phyloP scores from a whole-genome alignment of 2,797 vertebrate genomes.

The Pseudochaenichthys georgianus region DNA sequence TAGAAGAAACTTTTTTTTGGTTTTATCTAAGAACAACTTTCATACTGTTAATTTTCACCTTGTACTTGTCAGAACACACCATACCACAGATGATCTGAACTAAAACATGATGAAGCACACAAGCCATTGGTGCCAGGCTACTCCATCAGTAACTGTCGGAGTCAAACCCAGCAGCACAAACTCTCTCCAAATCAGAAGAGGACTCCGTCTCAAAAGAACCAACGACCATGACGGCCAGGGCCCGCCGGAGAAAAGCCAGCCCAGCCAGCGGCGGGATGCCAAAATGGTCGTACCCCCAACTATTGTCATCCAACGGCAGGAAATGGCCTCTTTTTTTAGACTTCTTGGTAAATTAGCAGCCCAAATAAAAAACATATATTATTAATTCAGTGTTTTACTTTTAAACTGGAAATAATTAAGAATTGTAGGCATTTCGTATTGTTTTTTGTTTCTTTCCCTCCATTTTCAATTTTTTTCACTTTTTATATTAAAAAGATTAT shows the following conservation, averaged over 20 bases:
- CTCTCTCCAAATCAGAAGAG: slow-evolving; percentile 80
- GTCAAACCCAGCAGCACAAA: slow-evolving; percentile 81
- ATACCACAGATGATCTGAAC: slow-evolving; percentile 2
- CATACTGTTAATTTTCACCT: neutral
- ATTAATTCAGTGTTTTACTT: neutral
- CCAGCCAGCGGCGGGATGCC: slow-evolving; percentile 44
- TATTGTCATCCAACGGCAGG: slow-evolving; percentile 89
- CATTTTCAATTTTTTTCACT: too few species aligned
- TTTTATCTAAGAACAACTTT: too few species aligned
- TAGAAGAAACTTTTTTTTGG: neutral
- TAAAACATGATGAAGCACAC: slow-evolving; percentile 84
- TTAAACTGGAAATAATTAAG: neutral
- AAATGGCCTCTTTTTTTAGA: slow-evolving; percentile 94
- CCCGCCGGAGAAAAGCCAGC: slow-evolving; percentile 76
- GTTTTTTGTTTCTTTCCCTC: too few species aligned
- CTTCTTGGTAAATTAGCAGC: slow-evolving; percentile 87
- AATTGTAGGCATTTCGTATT: neutral
- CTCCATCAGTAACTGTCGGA: slow-evolving; percentile 83
- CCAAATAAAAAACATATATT: neutral
- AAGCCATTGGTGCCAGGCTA: slow-evolving; percentile 81
- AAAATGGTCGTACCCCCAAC: slow-evolving; percentile 76
- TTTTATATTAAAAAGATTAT: neutral
- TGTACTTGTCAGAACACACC: neutral
- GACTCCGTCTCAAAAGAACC: slow-evolving; percentile 79
- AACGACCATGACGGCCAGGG: slow-evolving; percentile 77